A percentile compares a stretch with the other conserved stretches of the same genome.
Evolutionary conservation across 2,797 vertebrate genomes (phyloP).

Genomic region (Hafferia zeledoni): DNA sequence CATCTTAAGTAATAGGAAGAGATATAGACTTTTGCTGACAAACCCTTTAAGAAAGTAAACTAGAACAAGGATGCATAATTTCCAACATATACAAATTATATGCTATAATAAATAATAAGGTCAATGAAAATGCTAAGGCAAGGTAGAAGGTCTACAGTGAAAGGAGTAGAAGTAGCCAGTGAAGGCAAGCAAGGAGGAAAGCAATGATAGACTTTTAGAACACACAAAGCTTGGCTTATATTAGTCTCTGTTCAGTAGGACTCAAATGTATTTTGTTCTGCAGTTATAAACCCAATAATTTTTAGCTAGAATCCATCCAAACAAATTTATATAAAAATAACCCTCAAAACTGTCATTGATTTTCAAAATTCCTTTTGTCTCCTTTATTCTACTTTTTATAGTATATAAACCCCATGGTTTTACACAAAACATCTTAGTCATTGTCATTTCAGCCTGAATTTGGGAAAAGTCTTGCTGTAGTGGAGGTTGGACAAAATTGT

Average conservation of each 20-base stretch:
- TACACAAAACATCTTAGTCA: not conserved
- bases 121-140: not conserved
- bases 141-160: not conserved
- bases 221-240: not conserved
- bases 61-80: not conserved
- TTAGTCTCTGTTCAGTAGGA: not conserved
- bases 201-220: not conserved
- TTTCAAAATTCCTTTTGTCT: not conserved
- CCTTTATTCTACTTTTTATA: not conserved
- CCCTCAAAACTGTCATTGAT: not conserved
- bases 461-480: not conserved
- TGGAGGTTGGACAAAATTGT: not conserved
- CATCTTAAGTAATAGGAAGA: not conserved
- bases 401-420: rapidly evolving
- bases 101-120: not conserved
- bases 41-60: not conserved
- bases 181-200: not conserved
- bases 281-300: not conserved
- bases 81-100: not conserved
- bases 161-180: not conserved
- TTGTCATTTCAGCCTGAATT: not conserved
- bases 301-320: not conserved
- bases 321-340: not conserved
- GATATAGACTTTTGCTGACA: not conserved
- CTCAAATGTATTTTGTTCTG: not conserved